phyloP scores from a whole-genome alignment of 2,113 vertebrate genomes.

The Hassar affinis region DNA sequence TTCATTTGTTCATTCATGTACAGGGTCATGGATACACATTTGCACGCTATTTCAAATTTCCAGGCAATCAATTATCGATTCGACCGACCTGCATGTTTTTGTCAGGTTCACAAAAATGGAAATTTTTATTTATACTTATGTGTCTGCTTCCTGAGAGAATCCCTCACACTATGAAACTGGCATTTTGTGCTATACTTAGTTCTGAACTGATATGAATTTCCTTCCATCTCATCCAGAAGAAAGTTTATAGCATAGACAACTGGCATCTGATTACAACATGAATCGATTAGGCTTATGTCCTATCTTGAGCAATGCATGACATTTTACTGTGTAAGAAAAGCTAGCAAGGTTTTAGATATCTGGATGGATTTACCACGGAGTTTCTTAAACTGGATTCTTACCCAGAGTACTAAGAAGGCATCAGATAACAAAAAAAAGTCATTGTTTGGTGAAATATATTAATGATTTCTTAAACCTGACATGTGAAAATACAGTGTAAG shows the following conservation, averaged over 20 bases:
- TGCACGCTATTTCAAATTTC: background rate
- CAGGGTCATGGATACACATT: background rate
- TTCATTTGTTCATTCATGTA: background rate
- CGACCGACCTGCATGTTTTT: background rate
- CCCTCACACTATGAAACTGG: background rate
- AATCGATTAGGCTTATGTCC: background rate
- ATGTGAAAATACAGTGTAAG: background rate
- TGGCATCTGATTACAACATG: background rate
- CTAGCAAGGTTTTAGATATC: background rate
- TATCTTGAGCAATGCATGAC: background rate
- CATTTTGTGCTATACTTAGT: background rate
- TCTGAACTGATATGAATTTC: no score
- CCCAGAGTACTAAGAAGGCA: background rate
- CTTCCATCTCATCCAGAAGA: no score
- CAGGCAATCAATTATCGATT: background rate
- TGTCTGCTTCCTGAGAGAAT: background rate
- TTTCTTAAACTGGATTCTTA: background rate
- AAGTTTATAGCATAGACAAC: background rate
- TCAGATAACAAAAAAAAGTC: no score
- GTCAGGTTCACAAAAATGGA: background rate
- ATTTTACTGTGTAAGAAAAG: background rate
- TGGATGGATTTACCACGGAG: background rate
- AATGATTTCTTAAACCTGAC: background rate
- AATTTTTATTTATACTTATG: no score
- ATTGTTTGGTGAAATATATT: background rate